Evolutionary conservation across 2,888 invertebrate species (phyloP), one percentile per base, ranked within the genome.

Genomic region (Ariolimax columbianus): DNA sequence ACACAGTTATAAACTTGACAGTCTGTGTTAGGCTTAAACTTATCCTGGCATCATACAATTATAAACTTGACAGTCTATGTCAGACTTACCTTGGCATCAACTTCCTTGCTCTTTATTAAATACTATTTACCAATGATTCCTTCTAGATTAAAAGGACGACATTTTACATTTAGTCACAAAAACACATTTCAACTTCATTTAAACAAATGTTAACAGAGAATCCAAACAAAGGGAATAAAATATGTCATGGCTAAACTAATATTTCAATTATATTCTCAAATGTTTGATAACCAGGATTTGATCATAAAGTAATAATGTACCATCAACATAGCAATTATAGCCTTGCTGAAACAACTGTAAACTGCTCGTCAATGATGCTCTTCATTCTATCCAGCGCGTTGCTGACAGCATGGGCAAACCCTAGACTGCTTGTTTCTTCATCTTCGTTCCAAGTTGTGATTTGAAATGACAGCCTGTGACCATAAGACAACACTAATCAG

Each of bases 401-500:
- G n/a, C 88, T 73, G 23, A 91, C 70, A 30, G 87, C 87, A 19
- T 85, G 51, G n/a, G 78, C 86, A 84, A 91, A 91, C 70, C 83
- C 86, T 17, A 82, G 78, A 26, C 89, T 88, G 84, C 89, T 89
- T 43, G 91, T 91, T 80, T 89, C 88, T 66, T 88, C 72, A 78
- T 90, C 89, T 23, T 88, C 89, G 80, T 87, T 88, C 91, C 91
- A 92, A 1, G 90, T 68, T 33, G 90, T 85, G 59, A 87, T 43
- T 33, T 70, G 83, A 73, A 88, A 87, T 40, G 81, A 68, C 14
- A 87, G 38, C 66, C 88, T 88, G 77, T 30, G 30, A 30, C 43
- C 23, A 36, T 33, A 36, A 86, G 68, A 36, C 47, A 33, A 51
- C 4, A 38, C 11, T 23, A 68, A 73, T 11, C 11, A 26, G 14